Conservation (phyloP, 2,113 vertebrate species). For the Phyllostomus discolor region DNA sequence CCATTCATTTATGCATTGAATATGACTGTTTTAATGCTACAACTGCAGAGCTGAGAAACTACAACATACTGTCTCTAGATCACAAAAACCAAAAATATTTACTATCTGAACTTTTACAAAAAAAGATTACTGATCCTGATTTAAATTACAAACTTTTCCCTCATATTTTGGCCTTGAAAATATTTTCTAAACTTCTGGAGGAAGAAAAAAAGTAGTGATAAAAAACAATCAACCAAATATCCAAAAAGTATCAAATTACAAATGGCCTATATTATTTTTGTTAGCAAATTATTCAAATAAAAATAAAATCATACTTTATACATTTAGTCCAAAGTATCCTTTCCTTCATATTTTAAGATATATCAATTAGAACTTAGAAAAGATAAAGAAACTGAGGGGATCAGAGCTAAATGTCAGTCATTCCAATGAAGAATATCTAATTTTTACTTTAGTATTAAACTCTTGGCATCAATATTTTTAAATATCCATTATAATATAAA, state of each 20-base stretch:
- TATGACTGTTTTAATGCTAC: neutral
- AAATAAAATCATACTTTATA: conserved; percentile 18
- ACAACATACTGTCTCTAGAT: neutral
- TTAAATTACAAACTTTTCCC: neutral
- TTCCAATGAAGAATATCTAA: neutral
- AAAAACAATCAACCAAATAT: neutral
- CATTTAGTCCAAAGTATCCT: neutral
- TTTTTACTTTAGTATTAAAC: neutral
- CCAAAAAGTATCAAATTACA: neutral
- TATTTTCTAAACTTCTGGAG: neutral
- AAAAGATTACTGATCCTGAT: neutral
- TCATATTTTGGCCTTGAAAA: conserved; percentile 3
- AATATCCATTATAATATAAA: neutral
- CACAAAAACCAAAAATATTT: conserved; percentile 17
- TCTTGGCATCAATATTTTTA: neutral
- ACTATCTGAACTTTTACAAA: neutral
- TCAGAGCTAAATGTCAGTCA: neutral
- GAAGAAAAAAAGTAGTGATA: neutral
- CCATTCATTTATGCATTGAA: neutral
- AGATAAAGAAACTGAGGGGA: neutral
- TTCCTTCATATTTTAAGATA: conserved; percentile 26
- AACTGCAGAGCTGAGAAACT: neutral
- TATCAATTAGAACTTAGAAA: neutral
- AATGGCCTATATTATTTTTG: neutral
- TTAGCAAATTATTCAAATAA: neutral